Evolutionary conservation across 2,888 invertebrate genomes (phyloP), one percentile per base, ranked within the genome.

Genomic region (Clivina fossor): DNA sequence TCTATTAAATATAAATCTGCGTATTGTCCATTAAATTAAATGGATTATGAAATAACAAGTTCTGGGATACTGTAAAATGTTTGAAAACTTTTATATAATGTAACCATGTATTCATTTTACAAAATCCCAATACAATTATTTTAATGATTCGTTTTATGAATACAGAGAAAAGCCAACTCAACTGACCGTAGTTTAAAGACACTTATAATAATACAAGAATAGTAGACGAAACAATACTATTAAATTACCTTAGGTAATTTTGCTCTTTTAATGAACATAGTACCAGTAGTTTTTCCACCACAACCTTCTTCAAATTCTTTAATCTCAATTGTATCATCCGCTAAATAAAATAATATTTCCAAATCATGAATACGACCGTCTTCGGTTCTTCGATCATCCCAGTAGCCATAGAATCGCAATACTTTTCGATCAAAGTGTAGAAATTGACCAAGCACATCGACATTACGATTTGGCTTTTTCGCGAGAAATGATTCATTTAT

Each of bases 281-380:
- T 80, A 4, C 84, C 83, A 1, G 82, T 80, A 68, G 89, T 86
- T 38, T 82, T 77, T 0, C 90, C 90, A 1, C 86, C 83, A 67
- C 86, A 86, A 0, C 80, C 75, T 0, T 80, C 76, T 44, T 83
- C 69, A 33, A 79, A 79, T 74, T 94, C 93, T 64, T 87, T 86
- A 4, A 96, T 86, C 71, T 94, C 93, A 7, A 95, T 86, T 0
- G 93, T 93, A 65, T 92, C 90, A 66, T 95, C 93, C 0, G 89
- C 84, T 40, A 95, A 76, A 73, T 87, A 93, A 69, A 90, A 95
- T 66, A 88, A 85, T 9, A 96, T 76, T 67, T 91, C 86, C 57
- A 95, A 73, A 63, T 84, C 78, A 61, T 93, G 87, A 18, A 91
- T 72, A 55, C 84, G 83, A 0, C 94, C 94, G 67, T 85, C 85